These are phyloP conservation scores for Anoplopoma fimbria DNA, from an alignment of 2,113 vertebrate genomes.

Conservation along the genomic window DNA sequence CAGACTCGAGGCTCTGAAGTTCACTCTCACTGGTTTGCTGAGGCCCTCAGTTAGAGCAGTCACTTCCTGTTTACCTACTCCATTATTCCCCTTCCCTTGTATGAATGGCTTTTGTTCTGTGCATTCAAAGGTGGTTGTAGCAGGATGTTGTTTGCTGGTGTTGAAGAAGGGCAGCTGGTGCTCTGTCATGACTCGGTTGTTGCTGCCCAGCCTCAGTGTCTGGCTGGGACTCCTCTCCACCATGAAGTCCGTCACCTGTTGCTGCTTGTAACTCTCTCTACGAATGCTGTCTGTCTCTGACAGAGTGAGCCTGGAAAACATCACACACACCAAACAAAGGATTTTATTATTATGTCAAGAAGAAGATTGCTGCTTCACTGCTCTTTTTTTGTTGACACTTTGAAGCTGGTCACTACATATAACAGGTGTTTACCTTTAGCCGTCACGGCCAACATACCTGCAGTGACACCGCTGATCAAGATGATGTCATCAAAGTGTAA, in stretches of 20 bases:
- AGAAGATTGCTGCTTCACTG: no score
- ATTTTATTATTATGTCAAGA: background rate
- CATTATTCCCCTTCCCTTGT: background rate
- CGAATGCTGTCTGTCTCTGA: constrained; percentile 65
- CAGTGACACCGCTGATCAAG: no score
- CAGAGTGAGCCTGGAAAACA: constrained; percentile 65
- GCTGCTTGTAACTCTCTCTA: constrained; percentile 76
- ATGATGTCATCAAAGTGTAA: no score
- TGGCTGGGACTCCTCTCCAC: constrained; percentile 71
- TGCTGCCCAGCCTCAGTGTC: constrained; percentile 70
- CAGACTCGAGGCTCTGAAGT: constrained; percentile 73
- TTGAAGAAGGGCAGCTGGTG: constrained; percentile 69
- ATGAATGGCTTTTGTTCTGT: constrained; percentile 7
- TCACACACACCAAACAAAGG: background rate
- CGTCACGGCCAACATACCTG: background rate
- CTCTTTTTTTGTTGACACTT: background rate
- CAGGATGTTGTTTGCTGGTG: constrained; percentile 19
- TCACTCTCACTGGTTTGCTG: constrained; percentile 52
- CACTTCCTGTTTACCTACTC: constrained; percentile 37
- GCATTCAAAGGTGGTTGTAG: background rate
- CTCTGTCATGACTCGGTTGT: constrained; percentile 49
- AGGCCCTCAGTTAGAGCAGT: constrained; percentile 27
- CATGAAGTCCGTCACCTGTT: constrained; percentile 76
- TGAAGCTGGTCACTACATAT: background rate
- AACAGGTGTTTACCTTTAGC: background rate